phyloP scores from a whole-genome alignment of 2,113 vertebrate genomes.

The Channa argus region DNA sequence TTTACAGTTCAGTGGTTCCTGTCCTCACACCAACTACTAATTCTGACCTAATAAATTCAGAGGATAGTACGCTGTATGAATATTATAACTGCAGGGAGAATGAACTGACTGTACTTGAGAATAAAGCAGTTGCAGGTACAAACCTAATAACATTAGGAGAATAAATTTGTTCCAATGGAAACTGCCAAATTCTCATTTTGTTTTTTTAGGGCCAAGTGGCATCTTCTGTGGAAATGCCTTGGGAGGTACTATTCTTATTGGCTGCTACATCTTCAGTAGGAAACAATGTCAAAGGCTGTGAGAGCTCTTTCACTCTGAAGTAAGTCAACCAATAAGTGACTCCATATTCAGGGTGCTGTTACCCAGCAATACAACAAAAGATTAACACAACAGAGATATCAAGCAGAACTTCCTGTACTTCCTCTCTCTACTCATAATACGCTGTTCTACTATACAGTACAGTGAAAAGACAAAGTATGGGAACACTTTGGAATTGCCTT shows the following conservation, averaged over 20 bases:
- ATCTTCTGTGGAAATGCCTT: slow-evolving; percentile 1
- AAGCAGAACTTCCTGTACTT: too few relatives aligned
- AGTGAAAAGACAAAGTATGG: too few relatives aligned
- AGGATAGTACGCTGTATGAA: neutral
- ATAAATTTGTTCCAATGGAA: neutral
- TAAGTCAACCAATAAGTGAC: too few relatives aligned
- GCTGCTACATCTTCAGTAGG: neutral
- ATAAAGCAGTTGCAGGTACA: neutral
- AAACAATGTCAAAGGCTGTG: neutral
- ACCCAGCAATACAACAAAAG: too few relatives aligned
- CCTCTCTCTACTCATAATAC: too few relatives aligned
- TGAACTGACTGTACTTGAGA: neutral
- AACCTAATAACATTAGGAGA: too few relatives aligned
- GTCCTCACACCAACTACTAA: neutral
- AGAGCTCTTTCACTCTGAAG: too few relatives aligned
- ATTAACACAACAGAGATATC: too few relatives aligned
- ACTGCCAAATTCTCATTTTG: neutral
- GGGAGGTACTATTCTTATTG: neutral
- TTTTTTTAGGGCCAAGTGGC: neutral
- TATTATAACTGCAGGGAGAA: neutral
- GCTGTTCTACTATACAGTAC: too few relatives aligned
- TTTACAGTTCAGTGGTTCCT: neutral
- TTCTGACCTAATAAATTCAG: neutral
- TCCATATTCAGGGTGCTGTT: too few relatives aligned
- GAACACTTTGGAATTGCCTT: too few relatives aligned